A percentile compares a stretch with the other conserved stretches of the same genome.
Conservation (phyloP, 2,797 vertebrate species). For the Acomys russatus region DNA sequence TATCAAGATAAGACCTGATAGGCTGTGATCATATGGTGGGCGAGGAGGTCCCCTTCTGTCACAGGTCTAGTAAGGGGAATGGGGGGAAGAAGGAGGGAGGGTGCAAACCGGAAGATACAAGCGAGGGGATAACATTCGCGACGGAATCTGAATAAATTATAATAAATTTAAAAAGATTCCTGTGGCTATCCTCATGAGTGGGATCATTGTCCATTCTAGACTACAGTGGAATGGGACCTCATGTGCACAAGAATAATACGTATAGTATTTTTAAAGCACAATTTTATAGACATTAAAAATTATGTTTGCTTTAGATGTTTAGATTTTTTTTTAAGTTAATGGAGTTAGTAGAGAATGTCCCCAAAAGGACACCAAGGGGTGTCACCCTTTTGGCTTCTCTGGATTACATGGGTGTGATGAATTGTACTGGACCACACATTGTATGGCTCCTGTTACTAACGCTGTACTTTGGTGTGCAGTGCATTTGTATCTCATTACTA, state of each 20-base stretch:
- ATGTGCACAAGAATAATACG: not conserved
- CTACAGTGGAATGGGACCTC: not conserved
- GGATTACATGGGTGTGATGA: not conserved
- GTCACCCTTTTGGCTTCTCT: not conserved
- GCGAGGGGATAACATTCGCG: no score
- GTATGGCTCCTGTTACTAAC: not conserved
- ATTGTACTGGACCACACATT: not conserved
- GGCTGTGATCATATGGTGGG: no score
- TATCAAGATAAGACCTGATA: no score
- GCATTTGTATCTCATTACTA: not conserved
- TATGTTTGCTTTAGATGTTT: slow-evolving; percentile 7
- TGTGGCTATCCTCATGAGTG: not conserved
- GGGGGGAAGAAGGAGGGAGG: no score
- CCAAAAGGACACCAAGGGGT: not conserved
- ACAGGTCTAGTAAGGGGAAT: no score
- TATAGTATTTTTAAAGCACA: not conserved
- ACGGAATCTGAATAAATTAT: no score
- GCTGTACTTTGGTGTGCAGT: not conserved
- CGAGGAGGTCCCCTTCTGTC: no score
- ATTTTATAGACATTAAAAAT: not conserved
- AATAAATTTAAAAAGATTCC: no score
- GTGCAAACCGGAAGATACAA: no score
- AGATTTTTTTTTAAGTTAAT: not conserved
- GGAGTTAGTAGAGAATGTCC: not conserved
- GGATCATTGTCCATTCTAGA: not conserved